Evolutionary conservation across 2,113 vertebrate genomes (phyloP).

Genomic region (Neodon shergylaensis): DNA sequence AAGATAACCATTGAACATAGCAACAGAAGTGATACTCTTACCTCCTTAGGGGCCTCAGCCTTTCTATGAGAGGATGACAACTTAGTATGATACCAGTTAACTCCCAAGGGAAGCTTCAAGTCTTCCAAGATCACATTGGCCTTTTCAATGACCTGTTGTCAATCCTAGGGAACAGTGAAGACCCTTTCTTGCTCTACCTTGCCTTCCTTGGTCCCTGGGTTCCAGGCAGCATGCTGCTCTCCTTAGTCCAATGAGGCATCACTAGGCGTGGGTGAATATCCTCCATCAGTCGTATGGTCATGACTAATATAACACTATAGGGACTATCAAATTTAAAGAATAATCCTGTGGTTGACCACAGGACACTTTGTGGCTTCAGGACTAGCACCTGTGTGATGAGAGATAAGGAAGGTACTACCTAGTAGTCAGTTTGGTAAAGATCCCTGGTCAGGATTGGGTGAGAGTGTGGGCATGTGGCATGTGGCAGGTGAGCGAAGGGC

Average conservation of each 20-base stretch:
- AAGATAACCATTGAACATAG: background rate
- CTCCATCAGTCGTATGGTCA: background rate
- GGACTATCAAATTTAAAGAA: background rate
- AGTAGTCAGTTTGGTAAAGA: background rate
- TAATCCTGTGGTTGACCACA: background rate
- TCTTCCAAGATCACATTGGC: too few relatives aligned
- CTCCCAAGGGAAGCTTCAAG: background rate
- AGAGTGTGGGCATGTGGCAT: background rate
- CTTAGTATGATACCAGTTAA: rapidly evolving
- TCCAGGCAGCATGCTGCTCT: background rate
- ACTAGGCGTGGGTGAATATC: rapidly evolving
- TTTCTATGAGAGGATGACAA: background rate
- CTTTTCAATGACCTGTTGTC: background rate
- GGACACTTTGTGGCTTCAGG: background rate
- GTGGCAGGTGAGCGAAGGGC: background rate
- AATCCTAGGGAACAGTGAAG: background rate
- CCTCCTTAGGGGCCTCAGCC: too few relatives aligned
- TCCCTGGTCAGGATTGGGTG: background rate
- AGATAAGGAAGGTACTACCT: background rate
- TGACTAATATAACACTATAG: background rate
- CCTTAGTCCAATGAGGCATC: background rate
- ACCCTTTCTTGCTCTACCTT: background rate
- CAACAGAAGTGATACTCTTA: rapidly evolving
- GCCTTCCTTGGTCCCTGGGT: rapidly evolving
- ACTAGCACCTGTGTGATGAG: background rate